Conservation (phyloP, 2,113 vertebrate species). For the Trematomus loennbergii region DNA sequence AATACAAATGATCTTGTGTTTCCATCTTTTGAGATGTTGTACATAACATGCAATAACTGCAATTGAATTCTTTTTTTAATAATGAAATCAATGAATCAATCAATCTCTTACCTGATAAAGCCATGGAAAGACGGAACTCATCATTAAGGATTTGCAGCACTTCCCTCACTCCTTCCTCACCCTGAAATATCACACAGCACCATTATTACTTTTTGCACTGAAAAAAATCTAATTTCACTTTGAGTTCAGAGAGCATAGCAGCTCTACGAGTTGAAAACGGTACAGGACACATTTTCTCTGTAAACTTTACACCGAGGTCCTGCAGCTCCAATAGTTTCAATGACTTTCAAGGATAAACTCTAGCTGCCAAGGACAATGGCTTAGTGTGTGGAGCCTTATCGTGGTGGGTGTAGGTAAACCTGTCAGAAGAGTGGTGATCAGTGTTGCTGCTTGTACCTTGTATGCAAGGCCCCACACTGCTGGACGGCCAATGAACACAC, state of each 20-base stretch:
- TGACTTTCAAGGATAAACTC: neutral
- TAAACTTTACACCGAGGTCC: neutral
- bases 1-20: no score
- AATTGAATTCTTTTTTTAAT: no score
- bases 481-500: constrained; percentile 93
- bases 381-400: neutral
- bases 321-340: neutral
- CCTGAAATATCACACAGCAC: constrained; percentile 77
- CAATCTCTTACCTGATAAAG: constrained; percentile 86
- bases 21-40: no score
- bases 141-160: constrained; percentile 92
- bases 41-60: no score
- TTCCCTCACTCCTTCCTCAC: constrained; percentile 89
- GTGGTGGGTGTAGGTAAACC: neutral
- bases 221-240: no score
- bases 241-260: no score
- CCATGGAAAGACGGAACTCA: constrained; percentile 92
- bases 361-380: neutral
- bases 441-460: constrained; percentile 84
- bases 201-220: no score
- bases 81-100: no score
- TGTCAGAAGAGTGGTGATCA: neutral
- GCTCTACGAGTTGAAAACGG: no score
- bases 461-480: constrained; percentile 94
- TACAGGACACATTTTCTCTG: neutral